Base-by-base conservation (phyloP, 2,888 invertebrate genomes). In the Drosophila flavopinicola region DNA sequence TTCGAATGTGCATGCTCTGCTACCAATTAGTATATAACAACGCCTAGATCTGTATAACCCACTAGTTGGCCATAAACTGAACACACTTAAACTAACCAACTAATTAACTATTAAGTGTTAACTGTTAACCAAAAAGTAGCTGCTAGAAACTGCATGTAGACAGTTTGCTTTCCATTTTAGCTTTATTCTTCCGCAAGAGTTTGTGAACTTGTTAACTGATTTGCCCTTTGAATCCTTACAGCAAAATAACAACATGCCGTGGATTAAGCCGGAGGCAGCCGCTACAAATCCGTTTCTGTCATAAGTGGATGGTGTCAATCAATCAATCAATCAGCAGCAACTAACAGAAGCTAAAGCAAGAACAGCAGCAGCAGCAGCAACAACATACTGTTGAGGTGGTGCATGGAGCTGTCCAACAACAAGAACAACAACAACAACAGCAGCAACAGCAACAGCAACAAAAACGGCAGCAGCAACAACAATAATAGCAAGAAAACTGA, bases 241-340 rank as follows among this genome's bases (percentile, higher is more conserved):
- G 89, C 88, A 88, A 74, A 89, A 89, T 59, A 90, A 90, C 76
- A 89, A 89, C 64, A 88, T 90, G 89, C 90, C 91, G 83, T 91
- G 91, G 91, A 85, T 91, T 30, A 90, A 91, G 75, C 90, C 91
- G 65, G 91, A 91, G 88, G 89, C 90, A 84, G 74, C 89, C 73
- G 88, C 91, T 84, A 91, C 90, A 74, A 91, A 91, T 89, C 91
- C 91, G 83, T 91, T 91, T 90, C 89, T 91, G 85, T 91, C 91
- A 78, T 91, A 90, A 89, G 71, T 54, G 30, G 25, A 45, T 29
- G 67, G 25, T 54, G 45, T 75, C 58, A 70, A 68, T 45, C 52
- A 74, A 42, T 32, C 49, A 54, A 58, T 41, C 68, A 57, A 54
- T 30, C 59, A 63, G 33, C 15, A 58, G 56, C 45, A 47, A 33